phyloP scores from a whole-genome alignment of 92 coral and sea anemone species.

The Palythoa grandis region DNA sequence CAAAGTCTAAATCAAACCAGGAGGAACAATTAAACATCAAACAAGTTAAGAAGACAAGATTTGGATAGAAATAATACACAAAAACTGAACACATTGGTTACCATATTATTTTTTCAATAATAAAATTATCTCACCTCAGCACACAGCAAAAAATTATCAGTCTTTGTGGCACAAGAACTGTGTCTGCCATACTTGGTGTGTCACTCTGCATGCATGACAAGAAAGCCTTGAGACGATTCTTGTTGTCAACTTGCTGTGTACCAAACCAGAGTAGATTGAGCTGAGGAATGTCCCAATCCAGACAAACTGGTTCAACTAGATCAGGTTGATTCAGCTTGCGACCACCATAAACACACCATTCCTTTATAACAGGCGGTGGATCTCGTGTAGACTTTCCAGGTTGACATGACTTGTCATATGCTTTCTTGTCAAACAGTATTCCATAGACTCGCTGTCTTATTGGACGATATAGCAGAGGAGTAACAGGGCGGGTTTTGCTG shows the following conservation, averaged over 20 bases:
- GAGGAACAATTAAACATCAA: too few species aligned
- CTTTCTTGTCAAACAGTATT: slow-evolving; percentile 82
- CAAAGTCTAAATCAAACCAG: too few species aligned
- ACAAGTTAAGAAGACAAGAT: too few species aligned
- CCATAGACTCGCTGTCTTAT: slow-evolving; percentile 94
- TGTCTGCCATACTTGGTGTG: slow-evolving; percentile 91
- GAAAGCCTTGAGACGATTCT: slow-evolving; percentile 92
- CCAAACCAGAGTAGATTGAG: slow-evolving; percentile 92
- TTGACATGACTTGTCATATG: slow-evolving; percentile 56
- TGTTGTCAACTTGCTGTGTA: slow-evolving; percentile 76
- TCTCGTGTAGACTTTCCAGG: slow-evolving; percentile 51
- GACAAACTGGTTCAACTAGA: slow-evolving; percentile 76
- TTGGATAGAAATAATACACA: neutral
- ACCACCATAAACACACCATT: slow-evolving; percentile 97
- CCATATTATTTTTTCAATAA: too few species aligned
- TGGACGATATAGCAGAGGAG: slow-evolving; percentile 85
- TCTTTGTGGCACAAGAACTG: slow-evolving; percentile 93
- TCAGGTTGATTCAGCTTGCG: slow-evolving; percentile 83
- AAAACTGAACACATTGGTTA: too few species aligned
- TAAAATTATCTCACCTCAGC: slow-evolving; percentile 63
- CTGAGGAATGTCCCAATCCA: slow-evolving; percentile 91
- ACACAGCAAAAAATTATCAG: slow-evolving; percentile 91
- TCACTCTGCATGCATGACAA: slow-evolving; percentile 93
- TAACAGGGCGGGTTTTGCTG: slow-evolving; percentile 72
- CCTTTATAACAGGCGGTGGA: slow-evolving; percentile 85